Base-by-base conservation (phyloP, 2,113 vertebrate genomes). In the Misgurnus anguillicaudatus region DNA sequence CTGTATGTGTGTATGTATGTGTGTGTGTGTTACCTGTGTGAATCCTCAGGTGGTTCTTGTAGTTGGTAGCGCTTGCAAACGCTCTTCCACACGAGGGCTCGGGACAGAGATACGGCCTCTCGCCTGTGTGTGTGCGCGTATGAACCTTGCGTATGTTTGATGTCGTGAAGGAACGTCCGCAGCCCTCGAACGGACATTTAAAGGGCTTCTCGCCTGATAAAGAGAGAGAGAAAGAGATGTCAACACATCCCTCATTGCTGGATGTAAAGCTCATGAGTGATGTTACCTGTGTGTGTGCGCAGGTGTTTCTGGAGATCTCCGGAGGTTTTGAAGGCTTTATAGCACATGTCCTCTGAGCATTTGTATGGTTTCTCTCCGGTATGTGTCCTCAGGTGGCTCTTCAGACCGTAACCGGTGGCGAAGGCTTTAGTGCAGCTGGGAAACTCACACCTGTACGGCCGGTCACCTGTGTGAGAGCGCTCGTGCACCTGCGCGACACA, bases 1-100 rank as follows among this genome's bases (percentile, higher is more conserved):
- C n/a, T n/a, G 39, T 41, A 41, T 7, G 19, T 64, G 45, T 55
- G 60, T 42, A 55, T 67, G 19, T 24, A 3, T 31, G 24, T 31
- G 24, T 31, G 3, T 31, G 3, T 31, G 24, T 42, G 58, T 60
- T 69, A 95, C 94, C 94, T 85, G 93, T 95, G 87, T 95, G 94
- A 81, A 95, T 95, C 87, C 94, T 92, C 90, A 94, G 91, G 82
- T 95, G 94, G 83, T 95, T 95, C 91, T 94, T 95, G 89, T 94
- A 95, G 85, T 95, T 95, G 86, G 94, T 95, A 79, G 94, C 93
- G 0, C 94, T 95, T 82, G 93, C 93, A 85, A 95, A 95, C 81
- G 93, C 93, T 1, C 94, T 90, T 21, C 93, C 93, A 0, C 94
- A 95, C 85, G 80, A 86, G 7, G 90, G 93, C 86, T 95, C 92